A percentile compares a stretch with the other conserved stretches of the same genome.
Conservation (phyloP, 1,140 invertebrate species). For the Microplitis mediator region DNA sequence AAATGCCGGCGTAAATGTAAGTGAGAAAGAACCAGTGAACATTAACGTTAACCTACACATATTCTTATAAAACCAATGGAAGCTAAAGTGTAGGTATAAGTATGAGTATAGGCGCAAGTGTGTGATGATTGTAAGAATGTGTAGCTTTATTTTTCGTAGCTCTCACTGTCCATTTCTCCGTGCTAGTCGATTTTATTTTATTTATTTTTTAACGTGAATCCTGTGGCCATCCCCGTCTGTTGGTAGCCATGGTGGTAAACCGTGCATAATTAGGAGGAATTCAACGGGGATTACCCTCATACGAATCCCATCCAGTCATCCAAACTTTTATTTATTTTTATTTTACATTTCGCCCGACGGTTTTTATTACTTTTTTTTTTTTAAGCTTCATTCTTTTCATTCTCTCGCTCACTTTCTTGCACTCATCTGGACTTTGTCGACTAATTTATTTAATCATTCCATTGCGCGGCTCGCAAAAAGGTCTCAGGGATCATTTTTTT, state of each 20-base stretch:
- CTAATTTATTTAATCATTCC: constrained; percentile 9
- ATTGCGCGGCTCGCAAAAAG: too few species aligned
- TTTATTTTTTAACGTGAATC: background rate
- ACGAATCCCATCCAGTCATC: constrained; percentile 58
- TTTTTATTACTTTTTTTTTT: background rate
- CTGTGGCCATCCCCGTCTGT: constrained; percentile 23
- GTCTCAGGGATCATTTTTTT: too few species aligned
- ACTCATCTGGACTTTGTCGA: background rate
- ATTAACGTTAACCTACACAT: too few species aligned
- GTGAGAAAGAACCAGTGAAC: background rate
- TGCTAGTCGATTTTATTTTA: background rate
- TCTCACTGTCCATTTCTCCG: constrained; percentile 9
- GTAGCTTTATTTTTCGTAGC: constrained; percentile 25
- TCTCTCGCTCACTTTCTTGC: background rate
- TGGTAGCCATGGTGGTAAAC: constrained; percentile 55
- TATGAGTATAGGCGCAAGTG: background rate
- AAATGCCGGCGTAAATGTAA: constrained; percentile 37
- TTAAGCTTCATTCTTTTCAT: background rate
- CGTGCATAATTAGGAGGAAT: constrained; percentile 62
- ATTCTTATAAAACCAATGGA: background rate
- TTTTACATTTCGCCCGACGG: background rate
- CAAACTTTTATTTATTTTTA: constrained; percentile 3
- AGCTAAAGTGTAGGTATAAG: background rate
- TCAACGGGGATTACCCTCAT: constrained; percentile 58
- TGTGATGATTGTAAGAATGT: constrained; percentile 31